These are phyloP conservation scores for Cyanocitta stelleri DNA, from an alignment of 2,113 vertebrate species.

Conservation along the genomic window DNA sequence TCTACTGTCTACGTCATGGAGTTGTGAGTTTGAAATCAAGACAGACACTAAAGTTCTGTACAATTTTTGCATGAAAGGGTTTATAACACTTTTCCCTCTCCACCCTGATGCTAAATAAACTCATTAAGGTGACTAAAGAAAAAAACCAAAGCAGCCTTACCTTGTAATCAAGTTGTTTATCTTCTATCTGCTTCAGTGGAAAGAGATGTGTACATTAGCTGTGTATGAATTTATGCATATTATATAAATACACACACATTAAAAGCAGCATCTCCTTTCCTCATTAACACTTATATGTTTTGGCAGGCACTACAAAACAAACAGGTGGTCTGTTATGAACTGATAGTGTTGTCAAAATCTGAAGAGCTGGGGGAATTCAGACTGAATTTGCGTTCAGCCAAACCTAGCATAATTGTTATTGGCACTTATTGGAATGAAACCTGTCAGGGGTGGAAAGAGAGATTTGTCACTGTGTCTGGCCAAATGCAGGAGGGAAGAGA, in stretches of 20 bases:
- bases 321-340: constrained; percentile 57
- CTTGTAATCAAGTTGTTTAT: constrained; percentile 32
- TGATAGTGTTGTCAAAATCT: constrained; percentile 53
- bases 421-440: constrained; percentile 20
- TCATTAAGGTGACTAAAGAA: not conserved
- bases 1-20: not conserved
- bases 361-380: constrained; percentile 45
- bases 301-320: constrained; percentile 56
- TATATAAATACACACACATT: constrained; percentile 49
- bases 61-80: not conserved
- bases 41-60: not conserved
- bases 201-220: constrained; percentile 13
- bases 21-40: not conserved
- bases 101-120: not conserved
- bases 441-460: constrained; percentile 4
- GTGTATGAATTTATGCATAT: constrained; percentile 26
- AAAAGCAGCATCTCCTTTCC: constrained; percentile 31
- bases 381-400: constrained; percentile 1
- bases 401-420: constrained; percentile 28
- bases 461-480: constrained; percentile 1
- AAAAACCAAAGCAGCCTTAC: not conserved
- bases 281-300: constrained; percentile 51
- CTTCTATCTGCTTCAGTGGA: not conserved
- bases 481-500: not conserved
- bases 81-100: not conserved